Evolutionary conservation across 2,113 vertebrate genomes (phyloP), one percentile per base, ranked within the genome.

Genomic region (Chascanopsetta lugubris): DNA sequence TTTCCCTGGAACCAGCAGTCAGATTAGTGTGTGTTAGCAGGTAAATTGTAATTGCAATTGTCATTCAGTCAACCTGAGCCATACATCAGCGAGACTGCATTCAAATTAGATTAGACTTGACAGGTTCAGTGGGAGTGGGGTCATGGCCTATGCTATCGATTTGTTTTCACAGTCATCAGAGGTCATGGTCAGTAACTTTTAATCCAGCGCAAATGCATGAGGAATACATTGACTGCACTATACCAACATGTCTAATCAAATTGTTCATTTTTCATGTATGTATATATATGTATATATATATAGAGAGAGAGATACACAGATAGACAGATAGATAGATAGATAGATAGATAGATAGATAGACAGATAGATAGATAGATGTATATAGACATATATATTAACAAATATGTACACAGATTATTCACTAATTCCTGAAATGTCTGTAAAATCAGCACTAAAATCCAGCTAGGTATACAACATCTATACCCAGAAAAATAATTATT

Each of bases 91-190:
- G 3, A 5, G 20, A 20, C 48, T 50, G 15, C 17, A 50, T 50
- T 25, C 48, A 50, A n/a, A 27, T 50, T 50, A 25, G 25, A 50
- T 38, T 38, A 38, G 15, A 38, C 25, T 50, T 50, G 48, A 25
- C 48, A 27, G 29, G 15, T 17, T 10, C 13, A 12, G 13, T 27
- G 24, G 48, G 17, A 7, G 13, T 29, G 26, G 17, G 24, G 25
- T 51, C 49, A 51, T 2, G 49, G 30, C 49, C 49, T 51, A 8
- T 5, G 6, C 8, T 27, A 51, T 29, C 30, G 49, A 18, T 51
- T 51, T 29, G 9, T 18, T 29, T 26, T n/a, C n/a, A 29, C 22
- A 47, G 22, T 21, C 21, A 5, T 27, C n/a, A 29, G 11, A 30
- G 49, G 49, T 51, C 49, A 51, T 18, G 8, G 49, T 30, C 26